Percentiles rank a stretch among this genome's conserved stretches.
Evolutionary conservation across 2,113 vertebrate genomes (phyloP).

Genomic region (Platichthys stellatus): DNA sequence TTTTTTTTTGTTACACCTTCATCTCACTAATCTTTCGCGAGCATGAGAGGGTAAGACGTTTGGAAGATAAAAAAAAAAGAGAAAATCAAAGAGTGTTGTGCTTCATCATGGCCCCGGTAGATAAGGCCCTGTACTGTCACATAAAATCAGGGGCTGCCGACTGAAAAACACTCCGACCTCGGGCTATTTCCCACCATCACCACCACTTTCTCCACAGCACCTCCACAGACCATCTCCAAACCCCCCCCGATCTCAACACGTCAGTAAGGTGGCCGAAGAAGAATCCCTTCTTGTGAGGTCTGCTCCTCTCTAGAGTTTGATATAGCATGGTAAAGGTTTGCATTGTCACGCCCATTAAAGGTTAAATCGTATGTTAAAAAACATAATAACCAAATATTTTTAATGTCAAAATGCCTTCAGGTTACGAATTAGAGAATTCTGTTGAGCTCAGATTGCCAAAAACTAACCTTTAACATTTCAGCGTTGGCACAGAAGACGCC

Average conservation of each 20-base stretch:
- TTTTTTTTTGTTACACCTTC: constrained; percentile 62
- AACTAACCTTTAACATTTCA: constrained; percentile 55
- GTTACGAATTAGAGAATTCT: constrained; percentile 12
- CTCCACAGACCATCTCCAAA: constrained; percentile 4
- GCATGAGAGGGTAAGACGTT: constrained; percentile 67
- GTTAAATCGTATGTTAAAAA: background rate
- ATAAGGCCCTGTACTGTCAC: constrained; percentile 78
- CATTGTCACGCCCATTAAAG: background rate
- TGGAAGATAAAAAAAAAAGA: constrained; percentile 58
- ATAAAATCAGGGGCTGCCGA: constrained; percentile 69
- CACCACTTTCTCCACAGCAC: constrained; percentile 52
- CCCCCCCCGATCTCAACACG: constrained; percentile 34
- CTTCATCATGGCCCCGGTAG: constrained; percentile 71
- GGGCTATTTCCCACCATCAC: constrained; percentile 61
- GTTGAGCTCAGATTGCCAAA: background rate
- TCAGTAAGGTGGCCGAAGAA: constrained; percentile 6
- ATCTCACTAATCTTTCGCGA: constrained; percentile 69
- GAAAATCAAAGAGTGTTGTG: constrained; percentile 70
- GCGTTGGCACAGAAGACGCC: constrained; percentile 48
- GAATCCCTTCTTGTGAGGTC: background rate
- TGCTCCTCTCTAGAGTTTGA: background rate
- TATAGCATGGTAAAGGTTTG: background rate
- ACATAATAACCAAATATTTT: background rate
- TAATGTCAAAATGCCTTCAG: background rate
- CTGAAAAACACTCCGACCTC: constrained; percentile 67